A percentile compares a stretch with the other conserved stretches of the same genome.
Conservation (phyloP, 1,140 invertebrate species). For the Eueides isabella region DNA sequence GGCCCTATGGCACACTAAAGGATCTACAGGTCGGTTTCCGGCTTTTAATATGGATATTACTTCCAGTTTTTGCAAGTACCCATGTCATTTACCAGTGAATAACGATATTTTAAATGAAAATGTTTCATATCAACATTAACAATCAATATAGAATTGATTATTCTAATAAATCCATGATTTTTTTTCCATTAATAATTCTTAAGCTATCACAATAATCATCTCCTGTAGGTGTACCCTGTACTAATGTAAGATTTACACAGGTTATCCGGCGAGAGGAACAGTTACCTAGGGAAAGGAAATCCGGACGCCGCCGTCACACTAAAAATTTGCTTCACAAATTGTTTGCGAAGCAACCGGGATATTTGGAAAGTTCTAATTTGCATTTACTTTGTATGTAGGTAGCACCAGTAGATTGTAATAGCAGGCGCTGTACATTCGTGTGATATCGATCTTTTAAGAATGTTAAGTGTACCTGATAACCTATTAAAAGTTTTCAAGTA, state of each 20-base stretch:
- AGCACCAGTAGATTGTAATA: not conserved
- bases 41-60: too few relatives aligned
- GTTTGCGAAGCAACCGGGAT: slow-evolving; percentile 44
- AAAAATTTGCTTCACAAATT: slow-evolving; percentile 65
- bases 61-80: too few relatives aligned
- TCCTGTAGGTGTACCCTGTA: slow-evolving; percentile 48
- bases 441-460: slow-evolving; percentile 31
- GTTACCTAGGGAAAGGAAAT: slow-evolving; percentile 60
- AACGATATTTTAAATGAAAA: too few relatives aligned
- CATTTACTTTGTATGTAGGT: slow-evolving; percentile 26
- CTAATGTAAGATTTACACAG: slow-evolving; percentile 74
- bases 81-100: too few relatives aligned
- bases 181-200: too few relatives aligned
- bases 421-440: slow-evolving; percentile 7
- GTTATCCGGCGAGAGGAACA: slow-evolving; percentile 62
- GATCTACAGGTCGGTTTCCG: too few relatives aligned
- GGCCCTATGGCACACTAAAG: too few relatives aligned
- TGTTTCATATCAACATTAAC: too few relatives aligned
- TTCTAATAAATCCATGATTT: too few relatives aligned
- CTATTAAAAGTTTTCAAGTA: slow-evolving; percentile 5
- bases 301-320: slow-evolving; percentile 60
- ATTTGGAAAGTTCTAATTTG: slow-evolving; percentile 41
- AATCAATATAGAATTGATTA: too few relatives aligned
- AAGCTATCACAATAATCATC: too few relatives aligned
- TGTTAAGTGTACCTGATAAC: slow-evolving; percentile 12